Evolutionary conservation across 2,113 vertebrate species (phyloP).

Genomic region (Cranoglanis bouderius): DNA sequence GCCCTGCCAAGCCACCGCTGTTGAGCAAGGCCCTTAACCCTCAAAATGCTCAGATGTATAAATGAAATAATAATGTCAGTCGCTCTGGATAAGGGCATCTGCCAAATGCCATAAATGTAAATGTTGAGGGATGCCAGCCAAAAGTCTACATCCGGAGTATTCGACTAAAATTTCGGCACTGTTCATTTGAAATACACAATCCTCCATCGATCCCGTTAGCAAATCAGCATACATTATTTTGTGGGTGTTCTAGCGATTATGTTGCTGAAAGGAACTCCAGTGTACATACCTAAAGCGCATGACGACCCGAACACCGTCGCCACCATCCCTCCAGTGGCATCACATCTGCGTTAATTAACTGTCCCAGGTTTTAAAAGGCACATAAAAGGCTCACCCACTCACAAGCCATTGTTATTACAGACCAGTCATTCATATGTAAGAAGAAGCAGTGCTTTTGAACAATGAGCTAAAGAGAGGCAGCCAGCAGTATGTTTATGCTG

Average conservation of each 20-base stretch:
- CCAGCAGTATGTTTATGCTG: constrained; percentile 48
- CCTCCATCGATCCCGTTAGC: not conserved
- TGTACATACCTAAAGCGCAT: constrained; percentile 59
- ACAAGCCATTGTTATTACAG: constrained; percentile 56
- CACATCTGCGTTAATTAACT: constrained; percentile 71
- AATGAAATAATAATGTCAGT: no score
- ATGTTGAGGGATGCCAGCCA: not conserved
- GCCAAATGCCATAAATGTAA: no score
- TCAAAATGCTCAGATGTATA: no score
- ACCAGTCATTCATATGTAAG: constrained; percentile 70
- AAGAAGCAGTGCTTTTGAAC: constrained; percentile 61
- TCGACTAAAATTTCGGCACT: not conserved
- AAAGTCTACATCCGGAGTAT: not conserved
- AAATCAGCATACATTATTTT: not conserved
- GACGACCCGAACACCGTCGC: not conserved
- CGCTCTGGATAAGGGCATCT: no score
- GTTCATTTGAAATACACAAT: not conserved
- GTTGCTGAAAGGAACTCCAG: constrained; percentile 41
- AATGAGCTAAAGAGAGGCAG: constrained; percentile 23
- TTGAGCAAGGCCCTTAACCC: no score
- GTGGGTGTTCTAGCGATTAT: not conserved
- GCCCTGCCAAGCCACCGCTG: no score
- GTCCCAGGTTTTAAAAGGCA: constrained; percentile 68
- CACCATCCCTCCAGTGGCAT: constrained; percentile 62
- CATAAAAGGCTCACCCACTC: constrained; percentile 64